Percentiles rank a stretch among this genome's conserved stretches.
Conservation (phyloP, 2,113 vertebrate species). For the Ploceus nigricollis region DNA sequence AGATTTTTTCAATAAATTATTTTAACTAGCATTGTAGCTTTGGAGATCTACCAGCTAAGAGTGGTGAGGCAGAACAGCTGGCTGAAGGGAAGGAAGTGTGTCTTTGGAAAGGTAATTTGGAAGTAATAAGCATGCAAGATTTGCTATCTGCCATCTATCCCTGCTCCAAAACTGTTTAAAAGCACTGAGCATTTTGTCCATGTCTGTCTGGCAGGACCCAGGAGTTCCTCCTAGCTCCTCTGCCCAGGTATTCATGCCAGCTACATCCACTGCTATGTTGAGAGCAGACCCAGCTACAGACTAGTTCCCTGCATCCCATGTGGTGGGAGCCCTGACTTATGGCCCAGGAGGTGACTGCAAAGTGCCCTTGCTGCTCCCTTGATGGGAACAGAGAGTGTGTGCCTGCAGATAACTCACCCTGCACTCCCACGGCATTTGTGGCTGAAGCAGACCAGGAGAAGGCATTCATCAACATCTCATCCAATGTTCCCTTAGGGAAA, state of each 20-base stretch:
- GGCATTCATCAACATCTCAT: neutral
- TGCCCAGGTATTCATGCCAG: neutral
- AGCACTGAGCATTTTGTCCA: neutral
- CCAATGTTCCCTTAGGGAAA: neutral
- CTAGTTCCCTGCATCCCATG: neutral
- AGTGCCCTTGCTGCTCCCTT: neutral
- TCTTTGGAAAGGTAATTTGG: conserved; percentile 52
- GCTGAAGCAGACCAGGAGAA: neutral
- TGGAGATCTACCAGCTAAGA: conserved; percentile 32
- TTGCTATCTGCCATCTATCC: conserved; percentile 20
- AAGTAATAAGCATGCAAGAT: conserved; percentile 9
- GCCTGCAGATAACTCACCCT: neutral
- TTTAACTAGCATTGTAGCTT: neutral
- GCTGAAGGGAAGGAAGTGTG: conserved; percentile 27
- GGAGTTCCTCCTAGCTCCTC: neutral
- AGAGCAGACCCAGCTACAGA: neutral
- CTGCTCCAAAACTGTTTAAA: conserved; percentile 21
- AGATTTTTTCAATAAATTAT: neutral
- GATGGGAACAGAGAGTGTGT: neutral
- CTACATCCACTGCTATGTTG: neutral
- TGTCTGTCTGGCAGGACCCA: neutral
- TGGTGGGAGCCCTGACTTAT: neutral
- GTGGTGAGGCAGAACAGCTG: conserved; percentile 46
- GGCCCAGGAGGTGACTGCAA: neutral
- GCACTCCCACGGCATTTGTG: neutral